Evolutionary conservation across 2,113 vertebrate genomes (phyloP), one percentile per base, ranked within the genome.

Genomic region (Artemisiospiza belli): DNA sequence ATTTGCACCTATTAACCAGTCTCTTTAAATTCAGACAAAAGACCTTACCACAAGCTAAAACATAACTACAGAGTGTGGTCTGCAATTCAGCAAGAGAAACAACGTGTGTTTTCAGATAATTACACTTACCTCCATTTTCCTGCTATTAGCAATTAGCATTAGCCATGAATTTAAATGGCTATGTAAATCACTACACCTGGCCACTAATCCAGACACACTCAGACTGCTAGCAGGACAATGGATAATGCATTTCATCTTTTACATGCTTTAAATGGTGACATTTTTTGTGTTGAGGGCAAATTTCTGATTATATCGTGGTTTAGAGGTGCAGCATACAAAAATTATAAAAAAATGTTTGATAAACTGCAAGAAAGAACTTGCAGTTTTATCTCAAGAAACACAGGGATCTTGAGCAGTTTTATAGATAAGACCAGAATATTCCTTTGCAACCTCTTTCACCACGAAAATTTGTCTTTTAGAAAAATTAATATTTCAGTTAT

Each of bases 21-120:
- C 91, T 87, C 83, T 90, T 83, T 92, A 94, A 93, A 89, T 27
- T 59, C 68, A 93, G 91, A 95, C 76, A 93, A 87, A 95, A 96
- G 89, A 93, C 57, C 44, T 70, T 70, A 90, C 83, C 62, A 89
- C 89, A 94, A 96, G 63, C 75, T 83, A 76, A 79, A 93, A 58
- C 14, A 0, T 43, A 86, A 92, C 43, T 70, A 76, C 41, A 70
- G 73, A 74, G 23, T 18, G 24, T 3, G 3, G 89, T 70, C 80
- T 89, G 58, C 43, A 93, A 74, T 88, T 90, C 63, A 70, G n/a
- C 43, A 58, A 58, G 24, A 77, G 44, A 93, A 94, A 73, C 76
- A 70, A 85, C 0, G 1, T 69, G 55, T 88, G 35, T 78, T 91
- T 87, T 89, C 33, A 83, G 83, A 73, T 90, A 94, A 95, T 95